phyloP scores from a whole-genome alignment of 2,888 invertebrate species.

The Torymus auratus region DNA sequence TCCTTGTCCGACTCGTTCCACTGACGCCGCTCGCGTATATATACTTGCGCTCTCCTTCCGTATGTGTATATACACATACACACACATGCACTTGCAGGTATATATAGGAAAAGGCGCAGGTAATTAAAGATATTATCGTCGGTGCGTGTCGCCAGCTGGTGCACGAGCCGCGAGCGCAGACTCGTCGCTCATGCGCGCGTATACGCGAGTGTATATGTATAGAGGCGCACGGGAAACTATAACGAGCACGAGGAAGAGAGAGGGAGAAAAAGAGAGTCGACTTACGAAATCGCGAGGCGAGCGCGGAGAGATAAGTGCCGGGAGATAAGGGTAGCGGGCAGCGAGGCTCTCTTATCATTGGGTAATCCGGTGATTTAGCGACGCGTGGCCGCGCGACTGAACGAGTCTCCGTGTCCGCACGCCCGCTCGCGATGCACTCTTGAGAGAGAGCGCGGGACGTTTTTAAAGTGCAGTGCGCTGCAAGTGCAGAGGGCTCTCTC shows the following conservation, averaged over 20 bases:
- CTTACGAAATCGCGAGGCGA: constrained; percentile 61
- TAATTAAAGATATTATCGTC: constrained; percentile 75
- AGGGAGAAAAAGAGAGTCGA: constrained; percentile 23
- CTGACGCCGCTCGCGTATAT: constrained; percentile 11
- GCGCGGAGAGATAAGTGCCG: constrained; percentile 40
- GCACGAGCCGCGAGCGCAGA: constrained; percentile 47
- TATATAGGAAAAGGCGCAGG: constrained; percentile 62
- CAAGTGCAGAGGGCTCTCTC: too few relatives aligned
- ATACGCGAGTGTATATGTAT: constrained; percentile 37
- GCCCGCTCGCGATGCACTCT: background rate
- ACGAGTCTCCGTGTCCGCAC: background rate
- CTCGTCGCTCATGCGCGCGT: constrained; percentile 15
- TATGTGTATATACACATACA: background rate
- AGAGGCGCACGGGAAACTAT: constrained; percentile 23
- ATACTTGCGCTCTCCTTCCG: constrained; percentile 37
- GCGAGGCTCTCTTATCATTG: constrained; percentile 52
- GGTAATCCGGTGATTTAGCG: constrained; percentile 59
- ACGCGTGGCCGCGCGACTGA: constrained; percentile 26
- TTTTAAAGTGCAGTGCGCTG: too few relatives aligned
- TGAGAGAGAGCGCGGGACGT: too few relatives aligned
- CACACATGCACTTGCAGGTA: background rate
- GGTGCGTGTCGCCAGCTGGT: constrained; percentile 71
- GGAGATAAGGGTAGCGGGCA: constrained; percentile 45
- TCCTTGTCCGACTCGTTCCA: constrained; percentile 56
- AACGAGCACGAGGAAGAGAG: constrained; percentile 34